Base-by-base conservation (phyloP, 1,140 invertebrate genomes). In the Diorhabda elongata region DNA sequence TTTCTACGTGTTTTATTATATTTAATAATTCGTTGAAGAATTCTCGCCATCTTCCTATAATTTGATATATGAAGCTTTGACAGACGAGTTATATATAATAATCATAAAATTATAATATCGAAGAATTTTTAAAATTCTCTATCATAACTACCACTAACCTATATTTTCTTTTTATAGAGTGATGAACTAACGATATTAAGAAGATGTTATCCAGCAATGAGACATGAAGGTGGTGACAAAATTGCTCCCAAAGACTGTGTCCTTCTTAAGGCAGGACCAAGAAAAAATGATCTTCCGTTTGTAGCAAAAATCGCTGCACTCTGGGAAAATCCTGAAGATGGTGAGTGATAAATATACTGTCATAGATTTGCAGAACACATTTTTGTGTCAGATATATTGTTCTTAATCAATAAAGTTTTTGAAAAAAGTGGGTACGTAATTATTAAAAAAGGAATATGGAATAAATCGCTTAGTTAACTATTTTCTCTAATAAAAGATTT, bases 271-370 rank as follows among this genome's bases (percentile, higher is more conserved):
- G 95, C 94, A 74, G 89, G 93, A 73, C 88, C 85, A 75, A 85
- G 89, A 72, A 93, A 91, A 80, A 92, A 88, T 68, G 95, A 97
- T 80, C 86, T 97, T 71, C 96, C 96, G 26, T 98, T 91, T 81
- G 93, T 98, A 64, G 96, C 95, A 43, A 95, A 97, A 84, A 92
- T 98, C 68, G 91, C 92, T 42, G 90, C 92, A 60, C 86, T 98
- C 4, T 98, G 95, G 95, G 93, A 98, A 81, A 95, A 96, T 84
- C 92, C 93, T 5, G 91, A 93, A 62, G 93, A 95, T 82, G 94
- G 95, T 96, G 82, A 70, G 69, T 63, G 9, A 8, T 47, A 11
- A 26, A 26, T 26, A 26, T 26, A 26, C 26, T 26, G 26, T 26
- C 26, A 26, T 26, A 26, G 26, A n/a, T 66, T 66, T 44, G 26